Evolutionary conservation across 2,113 vertebrate species (phyloP).

Genomic region (Crotalus horridus): DNA sequence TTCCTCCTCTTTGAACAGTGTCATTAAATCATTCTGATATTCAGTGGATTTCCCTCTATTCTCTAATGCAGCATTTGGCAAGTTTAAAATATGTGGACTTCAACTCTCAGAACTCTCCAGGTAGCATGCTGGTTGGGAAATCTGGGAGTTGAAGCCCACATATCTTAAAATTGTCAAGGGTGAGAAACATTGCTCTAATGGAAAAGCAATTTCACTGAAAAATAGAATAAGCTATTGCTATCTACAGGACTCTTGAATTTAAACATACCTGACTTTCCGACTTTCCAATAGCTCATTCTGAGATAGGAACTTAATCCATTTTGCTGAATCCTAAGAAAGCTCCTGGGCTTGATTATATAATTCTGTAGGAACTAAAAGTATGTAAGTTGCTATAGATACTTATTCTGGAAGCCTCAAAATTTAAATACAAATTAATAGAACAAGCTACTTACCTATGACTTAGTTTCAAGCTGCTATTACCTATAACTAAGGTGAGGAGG

Average conservation of each 20-base stretch:
- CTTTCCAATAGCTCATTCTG: background rate
- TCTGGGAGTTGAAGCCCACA: background rate
- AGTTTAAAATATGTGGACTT: background rate
- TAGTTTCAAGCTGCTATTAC: background rate
- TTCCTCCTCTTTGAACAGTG: background rate
- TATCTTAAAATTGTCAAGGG: background rate
- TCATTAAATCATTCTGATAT: background rate
- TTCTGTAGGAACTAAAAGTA: background rate
- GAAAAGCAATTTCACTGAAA: background rate
- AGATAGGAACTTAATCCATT: background rate
- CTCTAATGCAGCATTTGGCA: background rate
- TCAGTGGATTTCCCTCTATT: background rate
- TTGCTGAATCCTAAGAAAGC: background rate
- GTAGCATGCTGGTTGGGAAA: background rate
- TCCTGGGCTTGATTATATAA: background rate
- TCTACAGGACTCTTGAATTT: background rate
- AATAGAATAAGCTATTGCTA: background rate
- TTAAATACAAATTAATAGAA: background rate
- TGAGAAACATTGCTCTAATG: background rate
- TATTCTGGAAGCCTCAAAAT: background rate
- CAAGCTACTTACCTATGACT: background rate
- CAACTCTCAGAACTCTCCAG: background rate
- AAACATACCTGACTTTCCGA: background rate
- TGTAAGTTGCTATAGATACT: background rate
- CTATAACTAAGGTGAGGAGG: background rate